Percentiles rank a stretch among this genome's conserved stretches.
These are phyloP conservation scores for Drosophila macrospina DNA, from an alignment of 2,888 invertebrate genomes.

Conservation along the genomic window DNA sequence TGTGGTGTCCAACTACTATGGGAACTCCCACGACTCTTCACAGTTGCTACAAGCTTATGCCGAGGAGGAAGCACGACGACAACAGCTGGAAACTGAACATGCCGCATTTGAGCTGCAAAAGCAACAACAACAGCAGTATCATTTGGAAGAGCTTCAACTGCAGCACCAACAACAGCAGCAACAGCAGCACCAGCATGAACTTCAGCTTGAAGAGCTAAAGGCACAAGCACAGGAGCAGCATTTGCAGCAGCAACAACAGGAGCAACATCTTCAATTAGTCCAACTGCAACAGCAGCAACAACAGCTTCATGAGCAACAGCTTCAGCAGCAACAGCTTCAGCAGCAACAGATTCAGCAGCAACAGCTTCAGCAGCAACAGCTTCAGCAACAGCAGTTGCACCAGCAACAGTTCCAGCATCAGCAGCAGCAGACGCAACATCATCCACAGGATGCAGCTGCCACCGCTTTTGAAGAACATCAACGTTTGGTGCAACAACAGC, in stretches of 20 bases:
- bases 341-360: constrained; percentile 43
- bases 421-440: constrained; percentile 60
- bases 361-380: constrained; percentile 68
- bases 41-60: constrained; percentile 82
- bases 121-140: constrained; percentile 57
- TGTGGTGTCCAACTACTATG: constrained; percentile 84
- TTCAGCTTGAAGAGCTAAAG: constrained; percentile 62
- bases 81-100: constrained; percentile 79
- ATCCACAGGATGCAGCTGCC: constrained; percentile 50
- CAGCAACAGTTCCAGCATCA: constrained; percentile 61
- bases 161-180: constrained; percentile 50
- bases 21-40: constrained; percentile 80
- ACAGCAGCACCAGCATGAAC: constrained; percentile 66
- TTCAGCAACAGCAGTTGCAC: constrained; percentile 61
- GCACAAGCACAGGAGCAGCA: constrained; percentile 62
- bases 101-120: constrained; percentile 78
- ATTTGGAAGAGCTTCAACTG: constrained; percentile 44
- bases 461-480: constrained; percentile 83
- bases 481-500: constrained; percentile 81
- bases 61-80: constrained; percentile 81
- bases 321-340: constrained; percentile 50
- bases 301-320: constrained; percentile 46
- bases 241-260: constrained; percentile 72
- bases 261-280: constrained; percentile 2
- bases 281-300: constrained; percentile 44